Evolutionary conservation across 2,888 invertebrate genomes (phyloP).

Genomic region (Troides aeacus): DNA sequence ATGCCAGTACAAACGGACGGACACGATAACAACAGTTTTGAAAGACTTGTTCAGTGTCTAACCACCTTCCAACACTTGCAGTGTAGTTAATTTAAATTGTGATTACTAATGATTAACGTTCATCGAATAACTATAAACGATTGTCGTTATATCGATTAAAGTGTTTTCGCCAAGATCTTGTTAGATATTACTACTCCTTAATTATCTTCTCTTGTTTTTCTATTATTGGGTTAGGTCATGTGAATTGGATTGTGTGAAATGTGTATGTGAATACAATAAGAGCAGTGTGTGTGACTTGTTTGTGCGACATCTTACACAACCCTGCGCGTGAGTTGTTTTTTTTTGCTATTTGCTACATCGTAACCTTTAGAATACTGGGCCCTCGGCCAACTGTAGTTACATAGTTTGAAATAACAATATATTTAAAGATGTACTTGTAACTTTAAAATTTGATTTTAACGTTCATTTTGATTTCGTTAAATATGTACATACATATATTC

Average conservation of each 20-base stretch:
- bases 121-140: neutral
- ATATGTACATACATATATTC: neutral
- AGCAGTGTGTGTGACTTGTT: neutral
- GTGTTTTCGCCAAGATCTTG: neutral
- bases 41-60: constrained; percentile 8
- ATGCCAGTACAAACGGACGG: constrained; percentile 23
- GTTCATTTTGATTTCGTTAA: neutral
- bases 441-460: neutral
- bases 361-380: constrained; percentile 28
- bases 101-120: constrained; percentile 2
- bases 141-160: constrained; percentile 12
- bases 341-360: constrained; percentile 16
- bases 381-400: constrained; percentile 17
- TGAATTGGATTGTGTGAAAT: constrained; percentile 8
- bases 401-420: constrained; percentile 18
- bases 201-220: neutral
- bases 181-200: neutral
- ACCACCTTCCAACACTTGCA: neutral
- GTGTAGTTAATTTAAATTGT: neutral
- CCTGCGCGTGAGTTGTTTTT: constrained; percentile 22
- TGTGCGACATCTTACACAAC: constrained; percentile 22
- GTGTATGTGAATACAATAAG: constrained; percentile 4
- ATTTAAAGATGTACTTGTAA: constrained; percentile 7
- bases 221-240: constrained; percentile 1
- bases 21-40: neutral